Evolutionary conservation across 2,888 invertebrate genomes (phyloP).

Genomic region (Lepidochrysops patricia): DNA sequence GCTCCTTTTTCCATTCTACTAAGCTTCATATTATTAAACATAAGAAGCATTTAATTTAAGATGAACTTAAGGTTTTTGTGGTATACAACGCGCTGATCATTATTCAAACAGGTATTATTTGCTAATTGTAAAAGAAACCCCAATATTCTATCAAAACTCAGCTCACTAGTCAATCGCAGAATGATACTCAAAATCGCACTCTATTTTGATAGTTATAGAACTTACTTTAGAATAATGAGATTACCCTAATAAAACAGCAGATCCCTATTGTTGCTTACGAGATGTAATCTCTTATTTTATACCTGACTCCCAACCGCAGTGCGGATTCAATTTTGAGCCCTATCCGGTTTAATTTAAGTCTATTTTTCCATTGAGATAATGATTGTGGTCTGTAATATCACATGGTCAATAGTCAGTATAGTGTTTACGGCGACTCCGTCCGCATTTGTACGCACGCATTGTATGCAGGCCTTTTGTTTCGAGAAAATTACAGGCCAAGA

Average conservation of each 20-base stretch:
- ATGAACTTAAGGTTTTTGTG: slow-evolving; percentile 22
- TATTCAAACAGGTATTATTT: slow-evolving; percentile 46
- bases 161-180: slow-evolving; percentile 46
- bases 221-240: slow-evolving; percentile 28
- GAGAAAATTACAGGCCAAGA: slow-evolving; percentile 17
- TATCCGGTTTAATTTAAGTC: slow-evolving; percentile 20
- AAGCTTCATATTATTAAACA: too few species aligned
- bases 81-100: not conserved
- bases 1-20: too few species aligned
- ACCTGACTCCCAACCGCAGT: slow-evolving; percentile 52
- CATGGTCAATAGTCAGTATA: slow-evolving; percentile 21
- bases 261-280: slow-evolving; percentile 67
- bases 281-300: slow-evolving; percentile 70
- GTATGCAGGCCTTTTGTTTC: slow-evolving; percentile 19
- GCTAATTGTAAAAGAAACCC: slow-evolving; percentile 41
- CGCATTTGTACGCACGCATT: slow-evolving; percentile 19
- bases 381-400: slow-evolving; percentile 22
- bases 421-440: slow-evolving; percentile 20
- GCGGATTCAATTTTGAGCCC: slow-evolving; percentile 25
- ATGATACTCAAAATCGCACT: slow-evolving; percentile 28
- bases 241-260: slow-evolving; percentile 51
- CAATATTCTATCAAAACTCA: slow-evolving; percentile 58
- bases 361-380: slow-evolving; percentile 19
- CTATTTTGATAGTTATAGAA: slow-evolving; percentile 23
- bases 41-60: too few species aligned